These are phyloP conservation scores for Melanotaenia nigrans DNA, from an alignment of 2,797 vertebrate genomes.

Conservation along the genomic window DNA sequence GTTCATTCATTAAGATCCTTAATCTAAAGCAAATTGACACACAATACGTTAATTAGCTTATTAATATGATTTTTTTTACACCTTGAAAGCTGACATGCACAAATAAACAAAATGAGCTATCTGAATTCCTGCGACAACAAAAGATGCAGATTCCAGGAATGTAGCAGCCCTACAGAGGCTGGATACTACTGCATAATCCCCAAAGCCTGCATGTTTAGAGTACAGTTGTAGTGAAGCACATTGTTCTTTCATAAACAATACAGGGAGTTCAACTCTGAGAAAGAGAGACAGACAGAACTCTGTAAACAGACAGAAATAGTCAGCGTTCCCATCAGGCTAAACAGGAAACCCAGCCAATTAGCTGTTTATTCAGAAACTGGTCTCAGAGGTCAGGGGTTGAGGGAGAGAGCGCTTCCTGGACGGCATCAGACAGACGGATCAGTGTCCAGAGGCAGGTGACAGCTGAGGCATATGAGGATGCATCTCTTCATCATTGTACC, in stretches of 20 bases:
- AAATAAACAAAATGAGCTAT: conserved; percentile 67
- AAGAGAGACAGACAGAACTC: conserved; percentile 75
- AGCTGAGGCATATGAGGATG: conserved; percentile 42
- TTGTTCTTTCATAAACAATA: conserved; percentile 82
- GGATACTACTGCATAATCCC: conserved; percentile 55
- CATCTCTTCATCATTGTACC: conserved; percentile 43
- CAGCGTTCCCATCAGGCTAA: conserved; percentile 83
- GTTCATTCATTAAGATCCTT: conserved; percentile 23
- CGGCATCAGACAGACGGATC: conserved; percentile 74
- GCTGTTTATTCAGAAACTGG: conserved; percentile 84
- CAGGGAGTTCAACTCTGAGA: conserved; percentile 70
- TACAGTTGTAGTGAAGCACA: conserved; percentile 56
- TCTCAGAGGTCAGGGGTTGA: conserved; percentile 78
- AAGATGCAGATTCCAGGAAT: conserved; percentile 63
- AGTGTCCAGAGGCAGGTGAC: conserved; percentile 77
- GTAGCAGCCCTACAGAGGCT: conserved; percentile 39
- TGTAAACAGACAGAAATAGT: conserved; percentile 88
- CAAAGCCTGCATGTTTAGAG: conserved; percentile 62
- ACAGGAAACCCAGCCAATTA: conserved; percentile 88
- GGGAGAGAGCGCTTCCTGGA: conserved; percentile 83
- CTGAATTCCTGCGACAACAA: conserved; percentile 64
- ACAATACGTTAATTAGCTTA: conserved; percentile 47
- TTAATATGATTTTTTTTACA: conserved; percentile 22
- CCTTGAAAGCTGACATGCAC: conserved; percentile 57
- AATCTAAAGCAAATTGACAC: conserved; percentile 40